Base-by-base conservation (phyloP, 1,140 invertebrate genomes). In the Drosophila bocqueti region DNA sequence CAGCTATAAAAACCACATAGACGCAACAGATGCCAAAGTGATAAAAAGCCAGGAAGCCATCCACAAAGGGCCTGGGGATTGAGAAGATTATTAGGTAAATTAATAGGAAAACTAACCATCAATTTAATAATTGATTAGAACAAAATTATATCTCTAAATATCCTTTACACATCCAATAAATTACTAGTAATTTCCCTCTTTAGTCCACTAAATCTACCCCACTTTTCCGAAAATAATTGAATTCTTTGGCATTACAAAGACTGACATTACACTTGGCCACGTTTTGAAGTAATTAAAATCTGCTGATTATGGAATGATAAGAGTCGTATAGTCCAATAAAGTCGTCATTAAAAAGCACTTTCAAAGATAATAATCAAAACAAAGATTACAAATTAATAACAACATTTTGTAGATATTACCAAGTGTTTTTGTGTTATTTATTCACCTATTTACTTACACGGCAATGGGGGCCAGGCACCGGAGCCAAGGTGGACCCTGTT, bases 1-100 rank as follows among this genome's bases (percentile, higher is more conserved):
- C 94, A 2, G 97, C 95, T 16, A 98, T 96, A 92, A 98, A 98
- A 6, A 98, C 95, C 31, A 97, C 96, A 93, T 98, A 98, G 3
- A 98, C 97, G 83, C 96, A 97, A 91, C 97, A 98, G 89, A 98
- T 98, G 42, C 97, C 97, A 64, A 98, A 94, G 93, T 98, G 97
- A 74, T 97, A 97, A 45, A 97, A 94, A n/a, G 97, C 95, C 60
- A 98, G 94, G 85, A 97, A 96, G 2, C 94, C 87, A 79, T 96
- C 96, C 9, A 96, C 94, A 43, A 95, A 93, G 18, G 93, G 83
- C 26, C 94, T 95, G 89, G 29, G 5, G 42, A 31, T 13, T 0
- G 8, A 16, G 15, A 11, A 16, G 13, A 9, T 16, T 21, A 40
- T n/a, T 9, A 13, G 2, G 7, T 18, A 34, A 4, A 10, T 38